Evolutionary conservation across 2,113 vertebrate genomes (phyloP), one percentile per base, ranked within the genome.

Genomic region (Dasyornis broadbenti): DNA sequence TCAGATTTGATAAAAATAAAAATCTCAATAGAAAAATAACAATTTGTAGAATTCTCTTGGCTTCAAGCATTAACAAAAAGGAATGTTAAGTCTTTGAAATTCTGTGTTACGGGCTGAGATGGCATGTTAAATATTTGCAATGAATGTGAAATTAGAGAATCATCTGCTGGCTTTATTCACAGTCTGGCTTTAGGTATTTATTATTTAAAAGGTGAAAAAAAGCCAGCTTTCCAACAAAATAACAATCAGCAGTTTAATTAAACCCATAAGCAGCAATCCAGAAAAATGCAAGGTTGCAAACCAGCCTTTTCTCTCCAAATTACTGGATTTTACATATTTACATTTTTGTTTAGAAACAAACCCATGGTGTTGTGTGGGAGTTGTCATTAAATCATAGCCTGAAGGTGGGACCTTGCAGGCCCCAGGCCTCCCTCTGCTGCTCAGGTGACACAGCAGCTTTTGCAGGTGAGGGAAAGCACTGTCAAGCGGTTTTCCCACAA

Each of bases 131-230:
- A 82, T 96, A 95, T 96, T 84, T 94, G 92, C 50, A 75, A 56
- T 63, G 61, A 73, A 76, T 44, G 15, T 52, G 72, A 75, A 64
- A 66, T 66, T 40, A 81, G 50, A 76, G 86, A 90, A 82, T 86
- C 35, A 90, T 92, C 54, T 87, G 30, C 49, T 86, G 66, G 42
- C 45, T 94, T 91, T 75, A 71, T 10, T 63, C 76, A 69, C 53
- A 27, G 37, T 31, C 35, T 85, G 82, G 40, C 63, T 92, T 94
- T 45, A 89, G 60, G 44, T 91, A 82, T 94, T 93, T 91, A 61
- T 93, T 90, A 94, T 92, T 94, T 78, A 66, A 68, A 88, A 94
- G 76, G 66, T 64, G 69, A 89, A 87, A 61, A 94, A 94, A 94
- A 94, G 66, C 68, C 77, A 93, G 18, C 56, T 96, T 92, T 73